These are phyloP conservation scores for Rhinogobius similis DNA, from an alignment of 2,113 vertebrate species.

Conservation along the genomic window DNA sequence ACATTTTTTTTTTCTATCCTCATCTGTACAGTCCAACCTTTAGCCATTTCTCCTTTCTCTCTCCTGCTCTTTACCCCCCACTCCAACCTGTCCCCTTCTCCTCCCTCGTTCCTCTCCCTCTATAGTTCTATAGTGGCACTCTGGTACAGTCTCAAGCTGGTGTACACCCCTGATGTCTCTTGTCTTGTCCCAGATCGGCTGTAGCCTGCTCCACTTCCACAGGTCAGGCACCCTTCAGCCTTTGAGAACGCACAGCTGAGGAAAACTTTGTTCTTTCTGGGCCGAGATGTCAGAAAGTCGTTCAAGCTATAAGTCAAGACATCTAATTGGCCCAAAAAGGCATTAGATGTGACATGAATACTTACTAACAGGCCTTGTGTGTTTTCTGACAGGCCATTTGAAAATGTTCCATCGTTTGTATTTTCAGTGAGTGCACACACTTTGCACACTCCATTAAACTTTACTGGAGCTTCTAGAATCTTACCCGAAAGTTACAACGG, in stretches of 20 bases:
- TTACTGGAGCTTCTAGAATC: not conserved
- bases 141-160: not conserved
- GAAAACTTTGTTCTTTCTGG: not conserved
- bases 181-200: constrained; percentile 55
- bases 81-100: not conserved
- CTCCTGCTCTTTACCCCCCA: not conserved
- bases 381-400: not conserved
- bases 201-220: constrained; percentile 30
- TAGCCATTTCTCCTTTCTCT: not conserved
- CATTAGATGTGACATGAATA: not conserved
- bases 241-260: not conserved
- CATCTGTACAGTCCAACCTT: no score
- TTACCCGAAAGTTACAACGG: no score
- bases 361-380: not conserved
- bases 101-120: not conserved
- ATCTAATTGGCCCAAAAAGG: not conserved
- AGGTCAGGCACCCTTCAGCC: constrained; percentile 11
- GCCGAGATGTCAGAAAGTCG: not conserved
- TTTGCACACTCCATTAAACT: not conserved
- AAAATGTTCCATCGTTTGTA: not conserved
- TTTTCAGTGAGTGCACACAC: not conserved
- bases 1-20: no score
- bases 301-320: not conserved
- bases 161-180: constrained; percentile 18
- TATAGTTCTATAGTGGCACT: not conserved